These are phyloP conservation scores for Synergus itoensis DNA, from an alignment of 2,888 invertebrate species.

Conservation along the genomic window DNA sequence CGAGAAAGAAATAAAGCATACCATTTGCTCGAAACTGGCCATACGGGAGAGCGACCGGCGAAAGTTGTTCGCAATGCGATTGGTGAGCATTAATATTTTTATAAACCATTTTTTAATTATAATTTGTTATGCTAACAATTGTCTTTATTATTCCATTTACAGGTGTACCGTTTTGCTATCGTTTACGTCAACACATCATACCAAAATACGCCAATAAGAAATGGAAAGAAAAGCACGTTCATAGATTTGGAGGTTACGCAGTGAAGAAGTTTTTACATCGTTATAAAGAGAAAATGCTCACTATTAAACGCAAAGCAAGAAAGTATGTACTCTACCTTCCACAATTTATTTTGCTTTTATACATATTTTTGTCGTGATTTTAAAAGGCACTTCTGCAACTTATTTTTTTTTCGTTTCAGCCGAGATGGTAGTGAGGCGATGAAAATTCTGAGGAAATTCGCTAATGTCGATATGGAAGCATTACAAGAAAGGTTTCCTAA, in stretches of 20 bases:
- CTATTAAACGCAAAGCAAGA: slow-evolving; percentile 80
- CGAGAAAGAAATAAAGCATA: slow-evolving; percentile 96
- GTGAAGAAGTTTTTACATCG: slow-evolving; percentile 82
- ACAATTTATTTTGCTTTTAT: background rate
- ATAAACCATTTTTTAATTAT: background rate
- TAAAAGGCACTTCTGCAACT: background rate
- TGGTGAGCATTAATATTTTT: slow-evolving; percentile 75
- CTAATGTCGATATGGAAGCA: slow-evolving; percentile 85
- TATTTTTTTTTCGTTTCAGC: slow-evolving; percentile 65
- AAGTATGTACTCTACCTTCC: slow-evolving; percentile 76
- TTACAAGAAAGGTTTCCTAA: slow-evolving; percentile 87
- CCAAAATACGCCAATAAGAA: slow-evolving; percentile 84
- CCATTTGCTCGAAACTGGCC: slow-evolving; percentile 92
- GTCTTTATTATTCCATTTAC: slow-evolving; percentile 52
- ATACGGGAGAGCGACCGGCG: slow-evolving; percentile 88
- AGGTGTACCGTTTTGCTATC: slow-evolving; percentile 72
- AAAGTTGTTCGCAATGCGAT: slow-evolving; percentile 81
- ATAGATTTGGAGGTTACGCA: slow-evolving; percentile 81
- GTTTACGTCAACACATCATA: slow-evolving; percentile 82
- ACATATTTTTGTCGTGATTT: background rate
- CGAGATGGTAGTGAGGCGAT: slow-evolving; percentile 67
- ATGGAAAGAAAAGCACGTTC: slow-evolving; percentile 82
- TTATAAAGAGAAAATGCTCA: slow-evolving; percentile 84
- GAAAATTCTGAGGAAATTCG: slow-evolving; percentile 84
- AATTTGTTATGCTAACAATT: background rate